Percentiles rank a stretch among this genome's conserved stretches.
Conservation (phyloP, 2,113 vertebrate genomes). For the Carassius gibelio region DNA sequence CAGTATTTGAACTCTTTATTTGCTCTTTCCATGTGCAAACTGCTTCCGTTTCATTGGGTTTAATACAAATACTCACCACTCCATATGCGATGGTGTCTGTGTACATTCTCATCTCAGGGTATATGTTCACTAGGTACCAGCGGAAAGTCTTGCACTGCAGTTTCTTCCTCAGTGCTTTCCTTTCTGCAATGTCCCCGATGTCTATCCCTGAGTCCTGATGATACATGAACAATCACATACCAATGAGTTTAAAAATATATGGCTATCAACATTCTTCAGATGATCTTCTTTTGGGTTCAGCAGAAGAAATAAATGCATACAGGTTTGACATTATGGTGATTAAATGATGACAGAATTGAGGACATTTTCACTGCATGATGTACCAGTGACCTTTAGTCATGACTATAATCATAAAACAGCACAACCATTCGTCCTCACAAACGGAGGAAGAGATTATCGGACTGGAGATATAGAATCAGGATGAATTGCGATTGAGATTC, state of each 20-base stretch:
- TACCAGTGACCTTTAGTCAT: neutral
- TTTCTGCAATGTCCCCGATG: conserved; percentile 91
- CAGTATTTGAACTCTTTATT: conserved; percentile 12
- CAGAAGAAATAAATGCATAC: neutral
- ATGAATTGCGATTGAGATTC: neutral
- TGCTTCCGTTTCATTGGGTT: neutral
- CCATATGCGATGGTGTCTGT: conserved; percentile 92
- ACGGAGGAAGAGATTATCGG: neutral
- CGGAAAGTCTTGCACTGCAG: conserved; percentile 97
- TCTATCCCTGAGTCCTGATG: conserved; percentile 93
- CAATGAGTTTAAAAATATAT: neutral
- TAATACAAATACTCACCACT: conserved; percentile 80
- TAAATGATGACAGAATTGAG: neutral
- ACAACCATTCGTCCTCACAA: neutral
- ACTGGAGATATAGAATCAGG: neutral
- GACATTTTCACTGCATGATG: neutral
- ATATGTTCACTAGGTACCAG: conserved; percentile 97
- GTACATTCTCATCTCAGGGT: conserved; percentile 98
- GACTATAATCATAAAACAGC: neutral
- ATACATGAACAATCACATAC: conserved; percentile 26
- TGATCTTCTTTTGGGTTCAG: neutral
- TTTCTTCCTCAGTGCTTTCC: conserved; percentile 92
- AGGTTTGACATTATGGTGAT: neutral
- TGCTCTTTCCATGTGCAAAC: neutral
- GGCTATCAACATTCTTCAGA: neutral